These are phyloP conservation scores for Etheostoma cragini DNA, from an alignment of 2,113 vertebrate species.

Conservation along the genomic window DNA sequence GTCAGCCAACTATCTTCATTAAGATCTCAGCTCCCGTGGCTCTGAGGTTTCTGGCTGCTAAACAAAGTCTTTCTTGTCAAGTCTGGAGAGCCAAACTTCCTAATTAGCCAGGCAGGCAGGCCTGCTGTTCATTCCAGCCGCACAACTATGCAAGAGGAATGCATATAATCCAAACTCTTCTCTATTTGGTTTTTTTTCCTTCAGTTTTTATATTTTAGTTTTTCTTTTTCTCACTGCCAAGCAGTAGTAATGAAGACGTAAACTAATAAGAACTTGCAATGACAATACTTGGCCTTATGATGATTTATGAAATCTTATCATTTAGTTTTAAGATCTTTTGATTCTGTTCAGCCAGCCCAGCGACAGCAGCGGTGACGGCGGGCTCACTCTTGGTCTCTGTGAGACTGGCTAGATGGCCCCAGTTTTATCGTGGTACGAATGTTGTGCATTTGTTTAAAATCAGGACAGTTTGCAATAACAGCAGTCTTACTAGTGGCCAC, in stretches of 20 bases:
- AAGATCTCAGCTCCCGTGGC: slow-evolving; percentile 56
- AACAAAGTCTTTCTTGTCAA: slow-evolving; percentile 72
- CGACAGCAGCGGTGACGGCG: slow-evolving; percentile 92
- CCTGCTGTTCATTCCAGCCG: slow-evolving; percentile 74
- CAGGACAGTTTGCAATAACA: slow-evolving; percentile 99
- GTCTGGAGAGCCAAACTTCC: slow-evolving; percentile 68
- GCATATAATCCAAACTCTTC: slow-evolving; percentile 77
- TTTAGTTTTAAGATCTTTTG: slow-evolving; percentile 94
- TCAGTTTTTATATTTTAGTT: slow-evolving; percentile 23
- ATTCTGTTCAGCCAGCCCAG: slow-evolving; percentile 97
- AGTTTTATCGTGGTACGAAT: slow-evolving; percentile 99
- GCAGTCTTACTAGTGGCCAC: slow-evolving; percentile 89
- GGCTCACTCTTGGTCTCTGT: slow-evolving; percentile 99
- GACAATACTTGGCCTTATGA: slow-evolving; percentile 87
- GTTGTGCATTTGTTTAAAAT: slow-evolving; percentile 99
- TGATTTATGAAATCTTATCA: slow-evolving; percentile 90
- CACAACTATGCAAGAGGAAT: slow-evolving; percentile 88
- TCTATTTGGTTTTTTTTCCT: background rate
- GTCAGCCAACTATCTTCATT: slow-evolving; percentile 55
- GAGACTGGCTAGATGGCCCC: slow-evolving; percentile 99
- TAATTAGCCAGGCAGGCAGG: slow-evolving; percentile 71
- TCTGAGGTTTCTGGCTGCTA: slow-evolving; percentile 57
- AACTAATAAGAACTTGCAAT: slow-evolving; percentile 75
- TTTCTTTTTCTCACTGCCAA: slow-evolving; percentile 66
- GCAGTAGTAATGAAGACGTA: slow-evolving; percentile 68